Evolutionary conservation across 2,888 invertebrate species (phyloP), one percentile per base, ranked within the genome.

Genomic region (Conops quadrifasciatus): DNA sequence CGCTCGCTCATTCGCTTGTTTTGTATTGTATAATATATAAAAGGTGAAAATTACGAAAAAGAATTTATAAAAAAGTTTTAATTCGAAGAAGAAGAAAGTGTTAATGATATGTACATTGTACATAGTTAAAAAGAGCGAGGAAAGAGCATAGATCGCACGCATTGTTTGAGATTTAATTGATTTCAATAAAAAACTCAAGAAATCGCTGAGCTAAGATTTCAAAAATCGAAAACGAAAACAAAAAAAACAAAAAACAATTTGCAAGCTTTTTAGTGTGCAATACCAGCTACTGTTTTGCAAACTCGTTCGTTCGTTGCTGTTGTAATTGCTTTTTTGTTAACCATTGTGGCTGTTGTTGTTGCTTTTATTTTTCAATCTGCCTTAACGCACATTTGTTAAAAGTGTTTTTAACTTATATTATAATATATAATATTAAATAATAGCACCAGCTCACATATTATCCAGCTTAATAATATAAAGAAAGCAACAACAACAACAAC

Each of bases 371-470:
- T 64, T 16, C 9, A 45, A 58, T 45, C 56, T 67, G 56, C 36
- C 45, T 26, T 67, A 56, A 67, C 45, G 67, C 58, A 67, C 45
- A 45, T 56, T 45, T n/a, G n/a, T n/a, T 67, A 30, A 66, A 53
- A 36, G 30, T 56, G 53, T 66, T 53, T 66, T 36, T 36, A 9
- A 36, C 9, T n/a, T n/a, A n/a, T 21, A n/a, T 47, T 24, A 47
- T 24, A 24, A 60, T 30, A 15, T 60, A 28, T 30, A 58, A 21
- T 11, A 58, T n/a, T n/a, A n/a, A n/a, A 28, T 26, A 58, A 58
- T 16, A 58, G 5, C 58, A 13, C 16, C 45, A 21, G 47, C 26
- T 28, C 15, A 49, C 49, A 11, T 19, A n/a, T 47, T 47, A 36
- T 16, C 21, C 16, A 45, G n/a, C n/a, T n/a, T 26, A 45, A 16